Base-by-base conservation (phyloP, 2,797 vertebrate genomes). In the Bufotes viridis region DNA sequence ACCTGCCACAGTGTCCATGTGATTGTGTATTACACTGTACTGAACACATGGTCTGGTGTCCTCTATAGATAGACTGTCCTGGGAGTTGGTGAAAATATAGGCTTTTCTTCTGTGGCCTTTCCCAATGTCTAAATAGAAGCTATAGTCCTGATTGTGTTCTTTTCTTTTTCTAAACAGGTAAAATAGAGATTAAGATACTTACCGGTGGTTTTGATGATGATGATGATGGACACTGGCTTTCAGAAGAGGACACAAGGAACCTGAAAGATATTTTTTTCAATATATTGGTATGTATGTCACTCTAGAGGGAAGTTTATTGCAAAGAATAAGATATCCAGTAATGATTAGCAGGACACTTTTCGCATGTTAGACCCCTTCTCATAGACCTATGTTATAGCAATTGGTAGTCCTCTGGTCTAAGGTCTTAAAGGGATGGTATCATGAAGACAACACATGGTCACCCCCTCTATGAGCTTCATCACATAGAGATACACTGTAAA, bases 131-230 rank as follows among this genome's bases (percentile, higher is more conserved):
- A 72, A 18, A 69, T 29, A 26, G 7, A 26, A 34, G 29, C 14
- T 20, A 42, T 20, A 10, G 18, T 42, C 17, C 7, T 75, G 24
- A 29, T 69, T 69, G 34, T 72, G 34, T 18, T 34, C n/a, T 76
- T 76, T 76, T 22, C 14, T 72, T 18, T 14, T 58, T 3, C 24
- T 12, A 57, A 55, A 18, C 87, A 98, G 97, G 97, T 90, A 98
- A 98, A 94, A 98, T 99, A 63, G 97, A 98, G 91, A 97, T 99
- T 90, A 99, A 98, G 93, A 98, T 99, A 70, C 94, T 98, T 90
- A 96, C 96, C 0, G 93, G 96, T 91, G 95, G 95, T 74, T 90
- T 95, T 89, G 95, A 97, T 67, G 93, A 96, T 17, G 92, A 93
- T 42, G 94, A 96, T 0, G 97, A 97, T 14, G 94, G 96, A 42